Conservation (phyloP, 2,113 vertebrate species). For the Aramus guarauna region DNA sequence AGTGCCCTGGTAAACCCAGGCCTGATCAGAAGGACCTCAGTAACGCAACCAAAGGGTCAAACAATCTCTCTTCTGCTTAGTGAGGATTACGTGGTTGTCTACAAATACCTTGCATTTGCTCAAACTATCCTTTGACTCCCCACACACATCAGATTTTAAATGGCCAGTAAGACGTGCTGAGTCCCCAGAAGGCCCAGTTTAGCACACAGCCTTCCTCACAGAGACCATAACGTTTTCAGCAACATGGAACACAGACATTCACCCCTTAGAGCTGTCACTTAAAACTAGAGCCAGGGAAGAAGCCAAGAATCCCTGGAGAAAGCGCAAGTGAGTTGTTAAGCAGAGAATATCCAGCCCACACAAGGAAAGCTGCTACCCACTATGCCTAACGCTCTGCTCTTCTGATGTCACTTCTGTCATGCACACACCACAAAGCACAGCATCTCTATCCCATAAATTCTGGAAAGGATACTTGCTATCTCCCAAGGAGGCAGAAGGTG, state of each 20-base stretch:
- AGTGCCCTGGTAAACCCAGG: neutral
- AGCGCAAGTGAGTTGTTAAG: neutral
- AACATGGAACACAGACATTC: neutral
- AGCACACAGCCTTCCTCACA: neutral
- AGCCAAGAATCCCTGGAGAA: neutral
- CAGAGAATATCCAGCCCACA: neutral
- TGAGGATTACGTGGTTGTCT: neutral
- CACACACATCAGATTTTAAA: neutral
- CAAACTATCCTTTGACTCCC: neutral
- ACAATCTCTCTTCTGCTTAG: neutral
- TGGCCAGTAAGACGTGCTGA: neutral
- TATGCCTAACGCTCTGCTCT: neutral
- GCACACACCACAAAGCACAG: neutral
- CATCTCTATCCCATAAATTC: neutral
- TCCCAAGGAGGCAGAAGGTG: neutral
- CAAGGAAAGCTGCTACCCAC: neutral
- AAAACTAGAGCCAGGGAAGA: neutral
- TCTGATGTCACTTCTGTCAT: neutral
- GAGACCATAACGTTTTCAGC: neutral
- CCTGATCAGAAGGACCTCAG: neutral
- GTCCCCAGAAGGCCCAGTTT: neutral
- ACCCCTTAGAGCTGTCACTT: neutral
- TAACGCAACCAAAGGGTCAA: neutral
- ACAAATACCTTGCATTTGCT: neutral
- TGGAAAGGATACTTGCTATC: neutral